Evolutionary conservation across 2,888 invertebrate species (phyloP).

Genomic region (Scelioninae gen. 2): DNA sequence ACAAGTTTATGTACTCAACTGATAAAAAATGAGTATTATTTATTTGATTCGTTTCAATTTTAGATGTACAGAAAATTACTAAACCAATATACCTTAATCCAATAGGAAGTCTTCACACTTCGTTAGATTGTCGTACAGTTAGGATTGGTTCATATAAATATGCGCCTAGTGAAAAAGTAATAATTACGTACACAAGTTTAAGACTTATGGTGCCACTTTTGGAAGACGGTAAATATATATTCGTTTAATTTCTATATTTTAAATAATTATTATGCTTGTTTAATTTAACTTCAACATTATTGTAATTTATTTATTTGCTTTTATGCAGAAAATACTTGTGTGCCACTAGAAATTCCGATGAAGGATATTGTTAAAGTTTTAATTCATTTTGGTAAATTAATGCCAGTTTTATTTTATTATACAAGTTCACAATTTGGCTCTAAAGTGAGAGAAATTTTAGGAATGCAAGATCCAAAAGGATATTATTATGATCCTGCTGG

Average conservation of each 20-base stretch:
- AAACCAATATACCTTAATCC: constrained; percentile 26
- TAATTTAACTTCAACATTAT: neutral
- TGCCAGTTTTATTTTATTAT: constrained; percentile 89
- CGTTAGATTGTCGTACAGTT: constrained; percentile 84
- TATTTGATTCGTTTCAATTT: constrained; percentile 62
- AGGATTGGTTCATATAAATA: constrained; percentile 91
- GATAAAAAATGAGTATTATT: too few relatives aligned
- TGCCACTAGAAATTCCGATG: constrained; percentile 82
- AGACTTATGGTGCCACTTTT: constrained; percentile 75
- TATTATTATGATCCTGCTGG: constrained; percentile 77
- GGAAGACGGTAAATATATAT: constrained; percentile 70
- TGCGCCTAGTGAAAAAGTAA: constrained; percentile 84
- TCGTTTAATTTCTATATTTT: constrained; percentile 9
- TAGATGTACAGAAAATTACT: constrained; percentile 16
- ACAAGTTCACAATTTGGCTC: constrained; percentile 82
- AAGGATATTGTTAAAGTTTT: constrained; percentile 85
- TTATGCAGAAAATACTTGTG: constrained; percentile 68
- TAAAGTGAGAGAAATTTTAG: constrained; percentile 82
- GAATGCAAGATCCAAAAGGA: constrained; percentile 79
- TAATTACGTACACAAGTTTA: constrained; percentile 75
- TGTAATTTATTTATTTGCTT: neutral
- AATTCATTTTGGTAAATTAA: constrained; percentile 84
- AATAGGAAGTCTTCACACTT: constrained; percentile 75
- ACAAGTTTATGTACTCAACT: too few relatives aligned
- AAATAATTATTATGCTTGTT: constrained; percentile 22